Evolutionary conservation across 2,888 invertebrate species (phyloP).

Genomic region (Drosophila mulleri): DNA sequence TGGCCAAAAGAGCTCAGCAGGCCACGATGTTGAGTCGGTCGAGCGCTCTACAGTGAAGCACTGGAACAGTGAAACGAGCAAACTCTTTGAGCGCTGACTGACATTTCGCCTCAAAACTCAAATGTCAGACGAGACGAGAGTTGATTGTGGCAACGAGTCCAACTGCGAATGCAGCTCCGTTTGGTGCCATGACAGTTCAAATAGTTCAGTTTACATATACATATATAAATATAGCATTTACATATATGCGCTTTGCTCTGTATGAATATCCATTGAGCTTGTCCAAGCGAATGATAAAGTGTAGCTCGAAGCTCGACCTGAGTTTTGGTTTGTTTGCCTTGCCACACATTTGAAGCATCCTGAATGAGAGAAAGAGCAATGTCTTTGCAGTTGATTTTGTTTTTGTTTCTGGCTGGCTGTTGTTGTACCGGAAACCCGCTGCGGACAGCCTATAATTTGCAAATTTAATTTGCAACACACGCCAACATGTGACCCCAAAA

Average conservation of each 20-base stretch:
- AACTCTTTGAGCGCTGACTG: slow-evolving; percentile 63
- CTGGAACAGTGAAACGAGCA: slow-evolving; percentile 37
- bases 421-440: slow-evolving; percentile 71
- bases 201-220: slow-evolving; percentile 50
- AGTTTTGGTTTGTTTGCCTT: slow-evolving; percentile 62
- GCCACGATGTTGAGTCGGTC: slow-evolving; percentile 38
- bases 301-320: slow-evolving; percentile 50
- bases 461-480: slow-evolving; percentile 82
- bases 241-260: slow-evolving; percentile 16
- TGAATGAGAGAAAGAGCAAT: slow-evolving; percentile 8
- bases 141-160: slow-evolving; percentile 41
- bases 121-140: slow-evolving; percentile 61
- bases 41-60: slow-evolving; percentile 64
- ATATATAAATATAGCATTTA: background rate
- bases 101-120: slow-evolving; percentile 77
- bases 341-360: slow-evolving; percentile 66
- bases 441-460: slow-evolving; percentile 80
- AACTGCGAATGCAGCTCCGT: slow-evolving; percentile 22
- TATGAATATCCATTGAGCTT: slow-evolving; percentile 74
- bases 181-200: slow-evolving; percentile 75
- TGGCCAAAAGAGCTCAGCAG: slow-evolving; percentile 27
- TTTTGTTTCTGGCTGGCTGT: background rate
- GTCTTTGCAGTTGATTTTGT: slow-evolving; percentile 18
- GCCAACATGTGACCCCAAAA: slow-evolving; percentile 82
- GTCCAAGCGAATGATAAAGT: slow-evolving; percentile 71